Percentiles rank a stretch among this genome's conserved stretches.
Evolutionary conservation across 2,888 invertebrate genomes (phyloP).

Genomic region (Apodemia zela): DNA sequence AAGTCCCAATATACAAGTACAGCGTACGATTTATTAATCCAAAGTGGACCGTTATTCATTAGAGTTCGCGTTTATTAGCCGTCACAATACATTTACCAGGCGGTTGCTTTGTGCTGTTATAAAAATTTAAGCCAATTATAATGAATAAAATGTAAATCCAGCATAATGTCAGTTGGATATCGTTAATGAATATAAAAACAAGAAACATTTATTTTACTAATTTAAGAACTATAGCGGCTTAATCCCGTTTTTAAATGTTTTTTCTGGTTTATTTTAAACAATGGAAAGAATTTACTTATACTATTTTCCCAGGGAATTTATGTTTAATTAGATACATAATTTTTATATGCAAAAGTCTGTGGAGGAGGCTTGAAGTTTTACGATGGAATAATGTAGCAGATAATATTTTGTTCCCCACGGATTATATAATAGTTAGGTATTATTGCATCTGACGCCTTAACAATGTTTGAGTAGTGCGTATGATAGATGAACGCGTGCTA

Average conservation of each 20-base stretch:
- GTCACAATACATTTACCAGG: slow-evolving; percentile 71
- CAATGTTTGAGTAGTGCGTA: too few relatives aligned
- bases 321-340: background rate
- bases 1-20: slow-evolving; percentile 1
- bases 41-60: slow-evolving; percentile 58
- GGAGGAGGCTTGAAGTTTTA: too few relatives aligned
- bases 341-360: too few relatives aligned
- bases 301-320: background rate
- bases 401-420: too few relatives aligned
- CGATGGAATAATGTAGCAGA: too few relatives aligned
- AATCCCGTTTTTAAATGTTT: background rate
- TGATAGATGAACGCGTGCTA: too few relatives aligned
- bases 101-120: slow-evolving; percentile 31
- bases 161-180: slow-evolving; percentile 19
- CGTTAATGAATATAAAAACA: background rate
- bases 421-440: too few relatives aligned
- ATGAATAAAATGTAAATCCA: slow-evolving; percentile 23
- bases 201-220: background rate
- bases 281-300: background rate
- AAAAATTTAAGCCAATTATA: slow-evolving; percentile 32
- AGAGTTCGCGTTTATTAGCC: slow-evolving; percentile 62
- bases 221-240: background rate
- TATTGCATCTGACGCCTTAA: too few relatives aligned
- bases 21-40: slow-evolving; percentile 58
- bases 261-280: background rate